Evolutionary conservation across 2,888 invertebrate genomes (phyloP).

Genomic region (Acrocyrtus sp.): DNA sequence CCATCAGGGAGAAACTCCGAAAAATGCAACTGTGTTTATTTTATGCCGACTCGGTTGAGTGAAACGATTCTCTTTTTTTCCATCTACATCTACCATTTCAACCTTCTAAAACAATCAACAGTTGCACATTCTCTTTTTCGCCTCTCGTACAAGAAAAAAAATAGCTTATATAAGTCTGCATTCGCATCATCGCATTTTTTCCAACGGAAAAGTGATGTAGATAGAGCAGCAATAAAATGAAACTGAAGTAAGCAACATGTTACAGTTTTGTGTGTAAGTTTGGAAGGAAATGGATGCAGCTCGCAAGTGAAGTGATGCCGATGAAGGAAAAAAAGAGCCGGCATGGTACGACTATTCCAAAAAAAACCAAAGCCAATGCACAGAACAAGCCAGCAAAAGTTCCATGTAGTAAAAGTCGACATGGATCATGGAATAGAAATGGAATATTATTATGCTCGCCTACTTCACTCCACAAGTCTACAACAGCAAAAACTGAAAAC

Average conservation of each 20-base stretch:
- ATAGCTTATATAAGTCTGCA: not conserved
- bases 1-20: not conserved
- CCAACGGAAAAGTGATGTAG: conserved; percentile 8
- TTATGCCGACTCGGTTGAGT: not conserved
- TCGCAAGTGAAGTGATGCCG: no score
- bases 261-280: no score
- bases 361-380: not conserved
- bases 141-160: no score
- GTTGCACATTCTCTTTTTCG: conserved; percentile 8
- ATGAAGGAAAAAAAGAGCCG: not conserved
- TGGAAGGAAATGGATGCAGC: not conserved
- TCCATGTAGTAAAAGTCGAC: no score
- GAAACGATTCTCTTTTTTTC: not conserved
- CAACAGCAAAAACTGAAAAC: no score
- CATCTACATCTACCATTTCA: no score
- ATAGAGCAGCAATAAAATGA: not conserved
- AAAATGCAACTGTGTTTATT: not conserved
- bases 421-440: not conserved
- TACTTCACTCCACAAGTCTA: no score
- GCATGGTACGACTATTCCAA: not conserved
- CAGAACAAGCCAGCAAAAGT: no score
- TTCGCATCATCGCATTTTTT: not conserved
- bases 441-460: no score
- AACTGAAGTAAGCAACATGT: conserved; percentile 21
- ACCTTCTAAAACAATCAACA: conserved; percentile 9